Evolutionary conservation across 2,797 vertebrate species (phyloP), one percentile per base, ranked within the genome.

Genomic region (Sarcoramphus papa): DNA sequence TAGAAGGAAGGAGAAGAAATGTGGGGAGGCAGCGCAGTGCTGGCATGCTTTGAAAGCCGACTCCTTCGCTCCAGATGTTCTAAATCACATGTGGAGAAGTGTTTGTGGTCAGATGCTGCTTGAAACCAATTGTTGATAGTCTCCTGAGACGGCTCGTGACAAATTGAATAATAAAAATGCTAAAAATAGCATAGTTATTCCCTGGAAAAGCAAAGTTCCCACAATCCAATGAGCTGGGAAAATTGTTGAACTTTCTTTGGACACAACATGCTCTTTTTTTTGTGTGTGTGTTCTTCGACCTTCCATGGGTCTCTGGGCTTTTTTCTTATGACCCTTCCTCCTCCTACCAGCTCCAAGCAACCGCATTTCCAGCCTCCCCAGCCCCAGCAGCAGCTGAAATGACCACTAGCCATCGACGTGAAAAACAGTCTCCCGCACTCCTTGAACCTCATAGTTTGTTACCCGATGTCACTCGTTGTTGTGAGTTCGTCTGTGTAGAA

Each of bases 191-290:
- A 88, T 75, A 97, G 97, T 98, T 98, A 98, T 99, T 98, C 98
- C 98, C 97, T 98, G 98, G 98, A 98, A 98, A 98, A 98, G 97
- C 97, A 97, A 97, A 97, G 98, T 99, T 99, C 99, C 99, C 99
- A 99, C 99, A 99, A 98, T 98, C 98, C 98, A 96, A 94, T 91
- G 97, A 98, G 98, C 99, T 99, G 99, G 99, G 99, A 99, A 99
- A 98, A 98, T 98, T 97, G 97, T 85, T 98, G 95, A 98, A 94
- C 97, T 97, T 97, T 91, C 92, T 97, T 96, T 95, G 94, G 92
- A 97, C 96, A 92, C 87, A 91, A 93, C 85, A 40, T 97, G 94
- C 96, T 95, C 82, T 85, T 88, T 96, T 37, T 94, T 72, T 22
- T 20, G 31, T 47, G 41, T 65, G 25, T 86, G 50, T 95, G 95